phyloP scores from a whole-genome alignment of 2,888 invertebrate species.

The Punctoribates punctum region DNA sequence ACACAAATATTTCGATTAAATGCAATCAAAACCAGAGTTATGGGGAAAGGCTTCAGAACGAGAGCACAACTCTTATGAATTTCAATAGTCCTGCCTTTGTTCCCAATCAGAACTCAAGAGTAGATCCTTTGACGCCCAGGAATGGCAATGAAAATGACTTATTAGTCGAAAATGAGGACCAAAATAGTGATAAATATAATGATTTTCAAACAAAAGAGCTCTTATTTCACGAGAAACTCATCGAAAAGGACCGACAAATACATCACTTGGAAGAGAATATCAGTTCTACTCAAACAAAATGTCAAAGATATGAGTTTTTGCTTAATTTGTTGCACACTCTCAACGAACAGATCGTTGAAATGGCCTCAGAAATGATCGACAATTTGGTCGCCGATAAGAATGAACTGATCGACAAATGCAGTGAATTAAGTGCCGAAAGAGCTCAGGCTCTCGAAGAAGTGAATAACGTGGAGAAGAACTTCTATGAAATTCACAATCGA shows the following conservation, averaged over 20 bases:
- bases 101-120: neutral
- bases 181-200: conserved; percentile 4
- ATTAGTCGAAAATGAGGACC: neutral
- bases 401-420: conserved; percentile 18
- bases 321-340: conserved; percentile 6
- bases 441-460: conserved; percentile 34
- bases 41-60: neutral
- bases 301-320: conserved; percentile 22
- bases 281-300: conserved; percentile 1
- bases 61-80: conserved; percentile 28
- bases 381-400: conserved; percentile 25
- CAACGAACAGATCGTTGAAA: conserved; percentile 36
- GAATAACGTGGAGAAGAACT: conserved; percentile 41
- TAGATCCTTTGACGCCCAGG: neutral
- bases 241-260: conserved; percentile 53
- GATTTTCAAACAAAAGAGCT: conserved; percentile 52
- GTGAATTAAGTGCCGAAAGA: conserved; percentile 28
- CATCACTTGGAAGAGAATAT: conserved; percentile 48
- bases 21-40: neutral
- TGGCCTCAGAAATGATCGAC: conserved; percentile 12
- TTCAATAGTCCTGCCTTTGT: conserved; percentile 23
- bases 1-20: neutral
- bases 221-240: conserved; percentile 53
- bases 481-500: conserved; percentile 39
- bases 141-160: neutral